Evolutionary conservation across 2,888 invertebrate species (phyloP).

Genomic region (Tyria jacobaeae): DNA sequence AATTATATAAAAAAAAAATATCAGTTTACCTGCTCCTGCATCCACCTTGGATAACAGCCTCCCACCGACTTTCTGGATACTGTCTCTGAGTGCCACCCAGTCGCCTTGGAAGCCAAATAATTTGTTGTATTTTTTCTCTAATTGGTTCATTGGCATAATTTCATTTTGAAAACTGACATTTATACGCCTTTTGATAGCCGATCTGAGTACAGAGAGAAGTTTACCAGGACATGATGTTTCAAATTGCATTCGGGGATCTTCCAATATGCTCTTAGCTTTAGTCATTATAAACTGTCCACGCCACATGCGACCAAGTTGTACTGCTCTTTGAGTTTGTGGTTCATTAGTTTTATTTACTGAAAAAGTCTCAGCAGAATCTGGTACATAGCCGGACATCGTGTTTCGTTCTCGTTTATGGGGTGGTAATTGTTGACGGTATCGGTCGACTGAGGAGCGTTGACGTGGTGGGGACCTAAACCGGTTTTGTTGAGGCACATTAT

Average conservation of each 20-base stretch:
- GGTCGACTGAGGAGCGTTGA: not conserved
- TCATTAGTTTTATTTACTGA: not conserved
- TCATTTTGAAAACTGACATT: not conserved
- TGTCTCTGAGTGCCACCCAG: conserved; percentile 13
- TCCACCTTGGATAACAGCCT: conserved; percentile 9
- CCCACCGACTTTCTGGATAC: conserved; percentile 11
- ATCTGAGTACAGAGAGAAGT: conserved; percentile 3
- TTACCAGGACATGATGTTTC: not conserved
- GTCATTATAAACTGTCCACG: conserved; percentile 8
- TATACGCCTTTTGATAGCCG: not conserved
- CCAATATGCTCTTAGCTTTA: conserved; percentile 7
- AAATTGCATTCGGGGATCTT: not conserved
- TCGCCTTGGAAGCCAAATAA: not conserved
- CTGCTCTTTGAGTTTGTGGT: not conserved
- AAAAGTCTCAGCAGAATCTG: too few relatives aligned
- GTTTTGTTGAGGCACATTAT: conserved; percentile 9
- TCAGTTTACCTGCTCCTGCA: conserved; percentile 12
- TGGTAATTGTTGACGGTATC: not conserved
- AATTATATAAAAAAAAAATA: conserved; percentile 2
- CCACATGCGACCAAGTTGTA: conserved; percentile 12
- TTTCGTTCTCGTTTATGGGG: conserved; percentile 12
- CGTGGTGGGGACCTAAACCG: not conserved
- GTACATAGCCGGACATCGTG: not conserved
- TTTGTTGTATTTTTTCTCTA: not conserved
- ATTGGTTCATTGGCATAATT: not conserved